A percentile compares a stretch with the other conserved stretches of the same genome.
Evolutionary conservation across 2,113 vertebrate genomes (phyloP).

Genomic region (Ammospiza caudacuta): DNA sequence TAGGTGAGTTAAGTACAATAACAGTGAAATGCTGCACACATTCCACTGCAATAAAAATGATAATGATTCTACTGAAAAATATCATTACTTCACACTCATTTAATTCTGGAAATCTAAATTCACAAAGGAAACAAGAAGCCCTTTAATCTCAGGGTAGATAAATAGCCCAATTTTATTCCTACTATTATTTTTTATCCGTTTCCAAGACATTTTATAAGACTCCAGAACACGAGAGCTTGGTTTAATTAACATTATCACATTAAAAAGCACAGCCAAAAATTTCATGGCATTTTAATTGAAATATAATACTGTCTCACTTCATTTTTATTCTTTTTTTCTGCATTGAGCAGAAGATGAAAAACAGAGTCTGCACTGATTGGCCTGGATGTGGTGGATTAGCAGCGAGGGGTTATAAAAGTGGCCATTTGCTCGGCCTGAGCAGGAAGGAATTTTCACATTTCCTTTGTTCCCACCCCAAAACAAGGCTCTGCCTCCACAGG

Average conservation of each 20-base stretch:
- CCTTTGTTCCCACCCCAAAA: background rate
- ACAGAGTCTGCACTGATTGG: background rate
- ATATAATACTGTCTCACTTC: slow-evolving; percentile 47
- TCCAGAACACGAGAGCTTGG: slow-evolving; percentile 36
- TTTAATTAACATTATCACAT: slow-evolving; percentile 71
- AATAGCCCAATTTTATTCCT: slow-evolving; percentile 68
- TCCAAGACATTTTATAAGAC: slow-evolving; percentile 55
- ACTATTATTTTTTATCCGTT: slow-evolving; percentile 61
- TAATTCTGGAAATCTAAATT: slow-evolving; percentile 74
- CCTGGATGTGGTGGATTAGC: background rate
- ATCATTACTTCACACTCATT: slow-evolving; percentile 71
- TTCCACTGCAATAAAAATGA: slow-evolving; percentile 58
- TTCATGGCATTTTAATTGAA: slow-evolving; percentile 70
- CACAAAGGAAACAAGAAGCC: slow-evolving; percentile 64
- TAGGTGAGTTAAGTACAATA: slow-evolving; percentile 41
- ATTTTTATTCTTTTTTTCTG: background rate
- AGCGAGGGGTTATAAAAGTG: background rate
- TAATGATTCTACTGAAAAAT: slow-evolving; percentile 60
- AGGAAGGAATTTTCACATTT: background rate
- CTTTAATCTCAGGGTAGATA: slow-evolving; percentile 59
- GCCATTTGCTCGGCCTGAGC: background rate
- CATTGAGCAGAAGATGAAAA: background rate
- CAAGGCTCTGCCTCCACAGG: background rate
- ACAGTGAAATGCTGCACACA: slow-evolving; percentile 25
- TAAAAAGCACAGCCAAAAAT: slow-evolving; percentile 60